Percentiles rank a stretch among this genome's conserved stretches.
These are phyloP conservation scores for Brienomyrus brachyistius DNA, from an alignment of 2,113 vertebrate genomes.

Conservation along the genomic window DNA sequence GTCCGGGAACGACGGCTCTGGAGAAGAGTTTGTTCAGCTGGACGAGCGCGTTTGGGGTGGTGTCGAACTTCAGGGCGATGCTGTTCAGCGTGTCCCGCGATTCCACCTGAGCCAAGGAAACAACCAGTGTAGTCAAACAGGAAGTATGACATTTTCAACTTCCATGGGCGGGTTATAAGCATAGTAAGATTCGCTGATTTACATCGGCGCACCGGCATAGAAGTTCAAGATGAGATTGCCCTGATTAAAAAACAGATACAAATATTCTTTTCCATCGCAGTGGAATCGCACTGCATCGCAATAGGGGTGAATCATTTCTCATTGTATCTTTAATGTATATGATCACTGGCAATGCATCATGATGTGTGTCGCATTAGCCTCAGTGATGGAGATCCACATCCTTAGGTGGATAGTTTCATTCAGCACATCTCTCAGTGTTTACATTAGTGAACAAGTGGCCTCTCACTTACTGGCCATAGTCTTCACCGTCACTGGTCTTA, in stretches of 20 bases:
- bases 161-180: neutral
- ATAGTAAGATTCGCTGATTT: neutral
- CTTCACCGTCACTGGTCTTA: neutral
- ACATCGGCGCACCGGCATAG: neutral
- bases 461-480: neutral
- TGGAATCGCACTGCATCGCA: neutral
- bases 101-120: constrained; percentile 61
- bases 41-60: constrained; percentile 75
- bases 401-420: neutral
- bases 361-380: neutral
- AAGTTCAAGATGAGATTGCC: neutral
- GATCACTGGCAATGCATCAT: neutral
- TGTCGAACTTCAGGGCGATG: constrained; percentile 78
- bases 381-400: neutral
- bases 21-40: constrained; percentile 78
- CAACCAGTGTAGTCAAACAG: neutral
- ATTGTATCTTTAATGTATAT: neutral
- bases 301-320: neutral
- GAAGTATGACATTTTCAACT: neutral
- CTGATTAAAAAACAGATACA: neutral
- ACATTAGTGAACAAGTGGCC: neutral
- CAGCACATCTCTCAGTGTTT: neutral
- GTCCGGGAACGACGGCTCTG: constrained; percentile 73
- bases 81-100: constrained; percentile 76
- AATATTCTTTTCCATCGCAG: neutral